phyloP scores from a whole-genome alignment of 2,113 vertebrate species.

The Callocephalon fimbriatum region DNA sequence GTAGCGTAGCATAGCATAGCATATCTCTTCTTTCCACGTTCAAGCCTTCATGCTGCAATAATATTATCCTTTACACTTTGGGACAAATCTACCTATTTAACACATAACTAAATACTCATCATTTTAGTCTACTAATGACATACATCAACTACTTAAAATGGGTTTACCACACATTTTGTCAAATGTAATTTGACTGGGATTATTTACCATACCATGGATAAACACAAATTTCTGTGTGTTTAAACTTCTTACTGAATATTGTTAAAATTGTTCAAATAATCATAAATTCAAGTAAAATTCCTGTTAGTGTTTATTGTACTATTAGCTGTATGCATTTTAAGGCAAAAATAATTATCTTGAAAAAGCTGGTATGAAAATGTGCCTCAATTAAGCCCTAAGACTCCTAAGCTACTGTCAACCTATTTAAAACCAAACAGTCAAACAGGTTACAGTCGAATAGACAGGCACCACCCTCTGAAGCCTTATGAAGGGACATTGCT shows the following conservation, averaged over 20 bases:
- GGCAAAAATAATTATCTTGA: neutral
- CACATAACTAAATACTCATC: neutral
- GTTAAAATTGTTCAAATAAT: neutral
- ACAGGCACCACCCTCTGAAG: neutral
- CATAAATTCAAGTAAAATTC: neutral
- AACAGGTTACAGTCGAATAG: fast-evolving
- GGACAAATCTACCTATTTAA: neutral
- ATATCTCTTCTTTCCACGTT: neutral
- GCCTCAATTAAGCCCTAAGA: neutral
- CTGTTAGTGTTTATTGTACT: neutral
- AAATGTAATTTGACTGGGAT: neutral
- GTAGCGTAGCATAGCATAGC: neutral
- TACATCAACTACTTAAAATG: neutral
- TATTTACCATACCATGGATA: neutral
- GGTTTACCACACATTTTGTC: neutral
- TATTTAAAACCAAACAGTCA: neutral
- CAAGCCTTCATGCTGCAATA: neutral
- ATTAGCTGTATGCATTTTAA: neutral
- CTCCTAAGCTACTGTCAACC: neutral
- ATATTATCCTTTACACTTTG: neutral
- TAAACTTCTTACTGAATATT: neutral
- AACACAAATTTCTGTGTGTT: neutral
- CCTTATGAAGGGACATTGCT: fast-evolving
- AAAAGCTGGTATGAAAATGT: neutral
- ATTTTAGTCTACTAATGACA: neutral